Conservation (phyloP, 2,113 vertebrate genomes). For the Leucoraja erinaceus region DNA sequence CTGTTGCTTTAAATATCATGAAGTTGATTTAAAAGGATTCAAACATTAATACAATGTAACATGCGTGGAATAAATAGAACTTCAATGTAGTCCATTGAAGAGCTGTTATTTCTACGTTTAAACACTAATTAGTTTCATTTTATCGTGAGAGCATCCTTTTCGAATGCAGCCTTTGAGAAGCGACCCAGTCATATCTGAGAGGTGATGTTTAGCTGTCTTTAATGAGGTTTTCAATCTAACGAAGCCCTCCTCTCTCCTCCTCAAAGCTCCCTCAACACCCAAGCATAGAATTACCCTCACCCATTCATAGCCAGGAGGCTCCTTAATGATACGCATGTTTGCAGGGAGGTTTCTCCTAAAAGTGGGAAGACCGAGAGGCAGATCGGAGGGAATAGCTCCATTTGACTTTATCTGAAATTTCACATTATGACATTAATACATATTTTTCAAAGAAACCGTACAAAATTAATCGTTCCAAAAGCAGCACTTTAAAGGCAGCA, state of each 20-base stretch:
- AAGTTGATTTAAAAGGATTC: background rate
- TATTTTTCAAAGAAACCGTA: background rate
- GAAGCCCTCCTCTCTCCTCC: background rate
- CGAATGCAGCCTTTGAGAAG: background rate
- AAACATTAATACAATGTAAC: background rate
- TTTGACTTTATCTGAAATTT: slow-evolving; percentile 7
- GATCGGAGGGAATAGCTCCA: background rate
- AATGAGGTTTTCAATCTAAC: background rate
- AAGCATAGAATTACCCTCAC: background rate
- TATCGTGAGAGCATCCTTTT: background rate
- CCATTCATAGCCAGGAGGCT: background rate
- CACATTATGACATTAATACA: background rate
- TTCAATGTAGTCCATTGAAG: background rate
- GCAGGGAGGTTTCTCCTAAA: background rate
- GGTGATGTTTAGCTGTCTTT: background rate
- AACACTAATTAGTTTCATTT: background rate
- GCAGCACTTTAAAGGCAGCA: background rate
- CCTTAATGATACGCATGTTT: background rate
- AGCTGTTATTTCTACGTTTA: background rate
- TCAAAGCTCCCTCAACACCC: background rate
- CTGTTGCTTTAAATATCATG: background rate
- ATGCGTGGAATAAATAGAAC: background rate
- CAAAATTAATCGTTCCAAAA: slow-evolving; percentile 12
- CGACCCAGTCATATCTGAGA: background rate
- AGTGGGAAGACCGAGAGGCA: background rate